Evolutionary conservation across 2,113 vertebrate species (phyloP).

Genomic region (Pollimyrus isidori): DNA sequence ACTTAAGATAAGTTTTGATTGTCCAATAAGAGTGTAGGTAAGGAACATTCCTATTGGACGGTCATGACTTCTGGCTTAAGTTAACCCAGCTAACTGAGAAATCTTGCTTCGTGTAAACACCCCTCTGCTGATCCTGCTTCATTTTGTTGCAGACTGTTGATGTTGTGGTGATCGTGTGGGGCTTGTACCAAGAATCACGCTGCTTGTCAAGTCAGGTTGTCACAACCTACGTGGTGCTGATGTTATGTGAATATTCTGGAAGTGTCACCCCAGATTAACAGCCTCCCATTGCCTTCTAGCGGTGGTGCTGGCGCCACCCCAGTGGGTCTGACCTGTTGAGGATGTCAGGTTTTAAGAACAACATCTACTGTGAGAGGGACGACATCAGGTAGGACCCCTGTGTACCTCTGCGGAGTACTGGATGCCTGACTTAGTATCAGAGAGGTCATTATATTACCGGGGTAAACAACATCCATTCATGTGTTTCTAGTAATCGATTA

Average conservation of each 20-base stretch:
- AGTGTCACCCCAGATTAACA: background rate
- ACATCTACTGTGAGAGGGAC: conserved; percentile 81
- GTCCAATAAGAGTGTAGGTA: background rate
- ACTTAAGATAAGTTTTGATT: background rate
- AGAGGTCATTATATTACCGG: background rate
- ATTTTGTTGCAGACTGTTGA: background rate
- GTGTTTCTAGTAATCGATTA: background rate
- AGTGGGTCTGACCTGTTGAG: conserved; percentile 77
- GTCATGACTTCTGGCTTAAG: background rate
- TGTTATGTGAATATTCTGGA: background rate
- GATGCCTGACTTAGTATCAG: background rate
- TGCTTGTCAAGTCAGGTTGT: background rate
- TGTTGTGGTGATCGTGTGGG: background rate
- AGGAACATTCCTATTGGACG: background rate
- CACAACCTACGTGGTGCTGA: background rate
- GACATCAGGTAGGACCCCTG: conserved; percentile 67
- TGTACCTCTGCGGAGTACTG: background rate
- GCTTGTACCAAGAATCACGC: no score
- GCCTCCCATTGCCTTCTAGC: conserved; percentile 47
- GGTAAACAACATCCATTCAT: background rate
- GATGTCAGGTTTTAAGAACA: conserved; percentile 73
- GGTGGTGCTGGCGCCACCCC: conserved; percentile 82
- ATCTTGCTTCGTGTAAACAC: background rate
- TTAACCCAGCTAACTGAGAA: background rate
- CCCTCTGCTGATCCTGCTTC: background rate